Conservation (phyloP, 2,888 invertebrate species). For the Synergus japonicus region DNA sequence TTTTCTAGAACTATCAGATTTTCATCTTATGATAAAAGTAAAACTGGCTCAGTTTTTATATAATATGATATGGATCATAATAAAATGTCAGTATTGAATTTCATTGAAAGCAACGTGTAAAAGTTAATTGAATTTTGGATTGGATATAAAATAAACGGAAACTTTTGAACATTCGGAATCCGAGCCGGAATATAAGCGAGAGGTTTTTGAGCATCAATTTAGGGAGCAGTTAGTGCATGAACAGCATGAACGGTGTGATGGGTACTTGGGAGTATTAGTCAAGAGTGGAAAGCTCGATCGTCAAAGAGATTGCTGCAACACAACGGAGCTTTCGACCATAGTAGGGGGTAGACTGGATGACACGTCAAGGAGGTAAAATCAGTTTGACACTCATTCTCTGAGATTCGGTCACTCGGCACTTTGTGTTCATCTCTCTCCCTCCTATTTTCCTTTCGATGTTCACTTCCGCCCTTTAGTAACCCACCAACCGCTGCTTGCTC, state of each 20-base stretch:
- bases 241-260: not conserved
- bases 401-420: constrained; percentile 60
- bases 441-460: constrained; percentile 46
- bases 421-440: constrained; percentile 54
- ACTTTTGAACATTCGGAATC: not conserved
- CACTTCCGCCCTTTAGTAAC: constrained; percentile 52
- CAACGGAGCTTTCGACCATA: constrained; percentile 29
- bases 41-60: too few relatives aligned
- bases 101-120: not conserved
- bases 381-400: constrained; percentile 49
- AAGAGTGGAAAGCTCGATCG: constrained; percentile 13
- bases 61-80: too few relatives aligned
- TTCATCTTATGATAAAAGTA: too few relatives aligned
- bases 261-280: constrained; percentile 20
- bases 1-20: too few relatives aligned
- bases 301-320: constrained; percentile 41
- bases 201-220: constrained; percentile 24
- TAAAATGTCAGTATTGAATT: not conserved
- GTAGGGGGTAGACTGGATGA: constrained; percentile 12
- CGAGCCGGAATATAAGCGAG: constrained; percentile 18
- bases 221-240: constrained; percentile 35
- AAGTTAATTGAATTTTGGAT: not conserved
- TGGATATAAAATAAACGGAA: not conserved
- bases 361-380: constrained; percentile 41
- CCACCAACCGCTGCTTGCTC: constrained; percentile 62